phyloP scores from a whole-genome alignment of 2,888 invertebrate genomes.

The Pheosia tremula region DNA sequence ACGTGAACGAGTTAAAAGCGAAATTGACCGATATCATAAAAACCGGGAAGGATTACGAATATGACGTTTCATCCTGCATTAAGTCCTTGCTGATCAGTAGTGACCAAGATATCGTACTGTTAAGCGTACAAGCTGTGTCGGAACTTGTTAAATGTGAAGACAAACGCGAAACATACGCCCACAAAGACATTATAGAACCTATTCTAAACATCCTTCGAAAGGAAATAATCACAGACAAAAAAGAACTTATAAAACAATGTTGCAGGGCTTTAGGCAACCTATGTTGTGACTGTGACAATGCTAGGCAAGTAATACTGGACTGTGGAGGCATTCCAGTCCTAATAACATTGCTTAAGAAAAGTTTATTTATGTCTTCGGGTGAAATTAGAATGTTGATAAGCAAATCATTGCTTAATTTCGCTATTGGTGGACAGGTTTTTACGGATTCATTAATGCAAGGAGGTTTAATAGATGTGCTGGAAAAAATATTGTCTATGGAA shows the following conservation, averaged over 20 bases:
- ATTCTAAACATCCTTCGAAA: slow-evolving; percentile 82
- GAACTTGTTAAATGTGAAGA: slow-evolving; percentile 92
- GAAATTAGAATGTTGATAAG: slow-evolving; percentile 87
- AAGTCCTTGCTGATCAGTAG: slow-evolving; percentile 70
- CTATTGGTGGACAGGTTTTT: slow-evolving; percentile 88
- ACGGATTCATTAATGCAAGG: slow-evolving; percentile 85
- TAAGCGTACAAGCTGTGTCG: slow-evolving; percentile 89
- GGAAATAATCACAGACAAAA: slow-evolving; percentile 61
- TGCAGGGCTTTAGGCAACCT: slow-evolving; percentile 95
- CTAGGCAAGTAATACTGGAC: slow-evolving; percentile 80
- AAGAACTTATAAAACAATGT: slow-evolving; percentile 88
- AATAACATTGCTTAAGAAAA: slow-evolving; percentile 64
- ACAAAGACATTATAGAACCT: slow-evolving; percentile 83
- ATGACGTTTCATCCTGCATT: slow-evolving; percentile 72
- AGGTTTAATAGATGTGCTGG: slow-evolving; percentile 80
- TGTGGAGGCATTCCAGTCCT: slow-evolving; percentile 79
- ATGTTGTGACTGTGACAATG: slow-evolving; percentile 93
- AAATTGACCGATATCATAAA: slow-evolving; percentile 76
- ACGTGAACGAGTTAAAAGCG: slow-evolving; percentile 69
- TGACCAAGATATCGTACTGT: slow-evolving; percentile 79
- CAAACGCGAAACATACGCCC: slow-evolving; percentile 89
- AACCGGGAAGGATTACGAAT: slow-evolving; percentile 74
- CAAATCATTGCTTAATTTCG: slow-evolving; percentile 92
- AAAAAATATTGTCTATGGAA: slow-evolving; percentile 78
- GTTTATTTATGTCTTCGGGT: slow-evolving; percentile 58